Percentiles rank a stretch among this genome's conserved stretches.
These are phyloP conservation scores for Hepsetus odoe DNA, from an alignment of 2,113 vertebrate genomes.

Conservation along the genomic window DNA sequence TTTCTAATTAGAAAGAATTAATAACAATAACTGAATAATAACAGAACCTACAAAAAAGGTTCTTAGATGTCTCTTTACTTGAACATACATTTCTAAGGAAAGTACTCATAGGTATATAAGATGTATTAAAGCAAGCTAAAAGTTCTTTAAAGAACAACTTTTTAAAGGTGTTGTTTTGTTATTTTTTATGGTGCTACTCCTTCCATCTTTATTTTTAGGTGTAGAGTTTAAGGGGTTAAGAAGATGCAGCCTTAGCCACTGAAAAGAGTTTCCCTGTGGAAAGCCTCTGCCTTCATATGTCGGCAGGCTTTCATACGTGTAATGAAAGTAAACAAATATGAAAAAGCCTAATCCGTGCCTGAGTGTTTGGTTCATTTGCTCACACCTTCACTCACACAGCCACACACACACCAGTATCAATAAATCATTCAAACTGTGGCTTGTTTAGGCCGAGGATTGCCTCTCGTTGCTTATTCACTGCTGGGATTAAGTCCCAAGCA, in stretches of 20 bases:
- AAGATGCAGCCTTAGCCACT: not conserved
- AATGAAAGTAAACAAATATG: conserved; percentile 42
- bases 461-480: conserved; percentile 47
- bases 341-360: conserved; percentile 35
- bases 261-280: not conserved
- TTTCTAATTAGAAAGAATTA: no score
- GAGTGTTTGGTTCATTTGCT: conserved; percentile 34
- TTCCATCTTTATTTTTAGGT: not conserved
- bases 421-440: conserved; percentile 54
- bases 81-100: no score
- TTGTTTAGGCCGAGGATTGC: conserved; percentile 47
- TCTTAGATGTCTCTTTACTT: no score
- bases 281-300: not conserved
- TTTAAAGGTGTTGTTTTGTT: no score
- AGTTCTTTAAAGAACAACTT: no score
- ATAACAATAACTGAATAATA: no score
- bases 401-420: conserved; percentile 22
- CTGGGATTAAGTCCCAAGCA: conserved; percentile 53
- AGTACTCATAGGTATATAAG: no score
- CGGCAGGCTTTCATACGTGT: not conserved
- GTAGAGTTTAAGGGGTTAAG: not conserved
- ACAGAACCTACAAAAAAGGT: no score
- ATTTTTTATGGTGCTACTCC: not conserved
- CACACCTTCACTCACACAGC: conserved; percentile 19
- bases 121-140: no score